Evolutionary conservation across 2,888 invertebrate species (phyloP), one percentile per base, ranked within the genome.

Genomic region (Agrotis segetum): DNA sequence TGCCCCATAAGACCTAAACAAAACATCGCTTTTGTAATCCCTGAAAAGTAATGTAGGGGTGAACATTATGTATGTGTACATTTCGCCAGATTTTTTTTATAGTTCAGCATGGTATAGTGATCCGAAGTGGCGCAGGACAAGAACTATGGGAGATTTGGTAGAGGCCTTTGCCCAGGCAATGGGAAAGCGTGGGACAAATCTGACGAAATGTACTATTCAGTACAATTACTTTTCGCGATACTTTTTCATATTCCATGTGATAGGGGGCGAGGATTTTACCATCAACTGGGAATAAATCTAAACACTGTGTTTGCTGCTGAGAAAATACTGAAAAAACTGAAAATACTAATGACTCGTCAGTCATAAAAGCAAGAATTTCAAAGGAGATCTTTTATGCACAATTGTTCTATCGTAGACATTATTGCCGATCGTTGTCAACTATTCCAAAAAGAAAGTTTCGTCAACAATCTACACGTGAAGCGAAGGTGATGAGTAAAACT

Each of bases 401-500:
- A 7, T 24, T 1, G 17, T 0, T 53, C 17, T 5, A 53, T 24
- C 17, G 6, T 55, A 11, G 5, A 55, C n/a, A 4, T n/a, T 9
- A 53, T 53, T 24, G 17, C 29, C 5, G 17, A 29, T 13, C 17
- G n/a, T 29, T n/a, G 5, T n/a, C 29, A 55, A 29, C n/a, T 13
- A 17, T 11, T 55, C 17, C 17, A 11, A n/a, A 29, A 5, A 29
- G 17, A 29, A 11, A 55, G n/a, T 53, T 24, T 24, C 53, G 3
- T 24, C 53, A 53, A 3, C 14, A 16, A 16, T 19, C 1, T 40
- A 19, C 3, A 52, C 3, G n/a, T n/a, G 14, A 50, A 69, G 24
- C 1, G 34, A 47, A 19, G 16, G 49, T 73, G n/a, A 44, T 40
- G 40, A 55, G 52, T 55, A 46, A 62, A 50, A 46, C 5, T 29